Percentiles rank a stretch among this genome's conserved stretches.
Evolutionary conservation across 2,888 invertebrate species (phyloP).

Genomic region (Mesoligia furuncula): DNA sequence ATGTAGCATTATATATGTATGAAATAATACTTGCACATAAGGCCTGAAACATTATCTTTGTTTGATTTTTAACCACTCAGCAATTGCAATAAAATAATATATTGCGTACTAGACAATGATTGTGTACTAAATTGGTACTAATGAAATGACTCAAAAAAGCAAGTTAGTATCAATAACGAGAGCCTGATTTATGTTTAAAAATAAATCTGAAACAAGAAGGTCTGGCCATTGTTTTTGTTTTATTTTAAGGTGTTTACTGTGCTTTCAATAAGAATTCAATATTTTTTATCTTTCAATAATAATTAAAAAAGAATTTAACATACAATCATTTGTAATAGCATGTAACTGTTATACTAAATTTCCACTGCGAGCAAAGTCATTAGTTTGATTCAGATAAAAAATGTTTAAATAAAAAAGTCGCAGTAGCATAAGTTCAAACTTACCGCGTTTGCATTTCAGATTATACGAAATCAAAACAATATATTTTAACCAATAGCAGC

Average conservation of each 20-base stretch:
- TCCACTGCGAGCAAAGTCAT: slow-evolving; percentile 12
- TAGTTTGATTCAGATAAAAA: slow-evolving; percentile 13
- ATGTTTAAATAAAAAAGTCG: slow-evolving; percentile 9
- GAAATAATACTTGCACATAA: background rate
- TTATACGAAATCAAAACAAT: slow-evolving; percentile 85
- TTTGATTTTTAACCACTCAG: background rate
- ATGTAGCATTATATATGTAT: background rate
- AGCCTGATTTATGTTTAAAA: slow-evolving; percentile 14
- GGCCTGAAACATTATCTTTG: background rate
- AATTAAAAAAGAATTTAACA: background rate
- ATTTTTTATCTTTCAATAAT: too few relatives aligned
- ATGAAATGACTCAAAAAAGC: background rate
- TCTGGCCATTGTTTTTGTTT: slow-evolving; percentile 3
- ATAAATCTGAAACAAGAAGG: slow-evolving; percentile 16
- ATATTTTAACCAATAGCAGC: slow-evolving; percentile 81
- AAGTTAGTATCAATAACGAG: background rate
- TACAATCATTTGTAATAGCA: slow-evolving; percentile 9
- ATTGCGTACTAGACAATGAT: background rate
- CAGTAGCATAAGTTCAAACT: slow-evolving; percentile 60
- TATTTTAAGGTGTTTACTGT: background rate
- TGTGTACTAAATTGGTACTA: background rate
- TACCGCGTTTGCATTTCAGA: slow-evolving; percentile 77
- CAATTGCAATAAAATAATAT: background rate
- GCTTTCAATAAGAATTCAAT: background rate
- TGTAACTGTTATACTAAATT: slow-evolving; percentile 3